These are phyloP conservation scores for Cheilosia vulpina DNA, from an alignment of 2,888 invertebrate genomes.

Conservation along the genomic window DNA sequence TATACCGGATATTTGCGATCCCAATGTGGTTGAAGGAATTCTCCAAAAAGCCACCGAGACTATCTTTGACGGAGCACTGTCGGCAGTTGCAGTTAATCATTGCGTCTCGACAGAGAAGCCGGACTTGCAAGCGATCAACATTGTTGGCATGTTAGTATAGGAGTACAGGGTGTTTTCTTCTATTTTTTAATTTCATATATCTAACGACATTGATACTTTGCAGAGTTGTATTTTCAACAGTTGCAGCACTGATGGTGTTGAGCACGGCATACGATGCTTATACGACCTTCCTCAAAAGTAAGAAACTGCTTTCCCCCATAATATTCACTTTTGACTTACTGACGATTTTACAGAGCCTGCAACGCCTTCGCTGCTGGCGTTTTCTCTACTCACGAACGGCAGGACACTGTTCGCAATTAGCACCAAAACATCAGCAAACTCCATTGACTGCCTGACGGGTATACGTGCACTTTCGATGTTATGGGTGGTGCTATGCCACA, in stretches of 20 bases:
- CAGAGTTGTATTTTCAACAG: conserved; percentile 22
- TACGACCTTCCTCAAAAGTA: conserved; percentile 6
- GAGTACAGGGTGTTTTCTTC: neutral
- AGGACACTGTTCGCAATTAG: conserved; percentile 4
- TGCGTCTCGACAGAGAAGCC: neutral
- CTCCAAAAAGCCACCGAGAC: conserved; percentile 22
- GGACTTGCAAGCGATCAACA: neutral
- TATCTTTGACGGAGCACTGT: conserved; percentile 32
- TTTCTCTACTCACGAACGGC: conserved; percentile 6
- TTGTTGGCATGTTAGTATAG: conserved; percentile 25
- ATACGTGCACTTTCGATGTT: conserved; percentile 18
- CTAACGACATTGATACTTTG: neutral
- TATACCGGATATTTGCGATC: conserved; percentile 66
- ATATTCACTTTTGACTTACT: neutral
- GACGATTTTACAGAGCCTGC: neutral
- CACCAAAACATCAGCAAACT: neutral
- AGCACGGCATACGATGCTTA: conserved; percentile 18
- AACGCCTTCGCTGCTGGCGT: neutral
- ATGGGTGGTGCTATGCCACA: conserved; percentile 23
- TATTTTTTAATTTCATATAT: too few species aligned
- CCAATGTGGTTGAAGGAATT: conserved; percentile 18
- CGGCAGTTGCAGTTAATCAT: neutral
- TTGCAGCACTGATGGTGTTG: conserved; percentile 16
- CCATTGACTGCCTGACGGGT: conserved; percentile 11
- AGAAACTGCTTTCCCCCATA: neutral